These are phyloP conservation scores for Ciona savignyi DNA, from an alignment of 23 tunicate genomes.

Conservation along the genomic window DNA sequence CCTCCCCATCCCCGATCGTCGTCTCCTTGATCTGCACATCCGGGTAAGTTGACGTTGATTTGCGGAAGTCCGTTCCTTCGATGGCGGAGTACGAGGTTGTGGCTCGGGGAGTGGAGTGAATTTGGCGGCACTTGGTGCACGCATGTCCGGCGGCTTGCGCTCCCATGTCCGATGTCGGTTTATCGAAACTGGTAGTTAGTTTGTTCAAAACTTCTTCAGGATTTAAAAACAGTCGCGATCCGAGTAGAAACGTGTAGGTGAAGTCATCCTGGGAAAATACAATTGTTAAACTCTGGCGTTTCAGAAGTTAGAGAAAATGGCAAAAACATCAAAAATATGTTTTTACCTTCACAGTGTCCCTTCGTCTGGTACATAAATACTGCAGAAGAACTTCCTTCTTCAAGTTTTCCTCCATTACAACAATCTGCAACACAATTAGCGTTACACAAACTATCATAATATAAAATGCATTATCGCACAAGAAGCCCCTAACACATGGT, in stretches of 20 bases:
- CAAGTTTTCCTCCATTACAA: slow-evolving; percentile 21
- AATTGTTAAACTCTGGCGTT: background rate
- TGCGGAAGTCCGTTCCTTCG: slow-evolving; percentile 33
- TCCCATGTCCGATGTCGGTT: slow-evolving; percentile 7
- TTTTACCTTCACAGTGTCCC: slow-evolving; percentile 44
- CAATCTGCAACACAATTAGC: no score
- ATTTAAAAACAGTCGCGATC: slow-evolving; percentile 67
- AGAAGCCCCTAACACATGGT: no score
- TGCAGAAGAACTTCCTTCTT: slow-evolving; percentile 86
- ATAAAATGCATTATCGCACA: no score
- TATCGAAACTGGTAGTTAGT: slow-evolving; percentile 19
- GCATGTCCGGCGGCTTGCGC: slow-evolving; percentile 12
- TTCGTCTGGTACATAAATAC: slow-evolving; percentile 41
- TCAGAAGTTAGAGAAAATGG: background rate
- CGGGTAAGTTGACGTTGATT: background rate
- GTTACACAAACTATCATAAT: no score
- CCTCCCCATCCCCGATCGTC: slow-evolving; percentile 44
- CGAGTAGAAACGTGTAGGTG: slow-evolving; percentile 76
- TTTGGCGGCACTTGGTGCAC: slow-evolving; percentile 52
- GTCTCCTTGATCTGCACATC: slow-evolving; percentile 1
- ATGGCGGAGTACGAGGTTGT: slow-evolving; percentile 4
- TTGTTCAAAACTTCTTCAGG: slow-evolving; percentile 70
- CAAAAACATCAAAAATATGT: background rate
- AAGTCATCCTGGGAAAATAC: slow-evolving; percentile 44
- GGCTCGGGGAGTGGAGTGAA: slow-evolving; percentile 18